These are phyloP conservation scores for Rallus limicola DNA, from an alignment of 2,113 vertebrate genomes.

Conservation along the genomic window DNA sequence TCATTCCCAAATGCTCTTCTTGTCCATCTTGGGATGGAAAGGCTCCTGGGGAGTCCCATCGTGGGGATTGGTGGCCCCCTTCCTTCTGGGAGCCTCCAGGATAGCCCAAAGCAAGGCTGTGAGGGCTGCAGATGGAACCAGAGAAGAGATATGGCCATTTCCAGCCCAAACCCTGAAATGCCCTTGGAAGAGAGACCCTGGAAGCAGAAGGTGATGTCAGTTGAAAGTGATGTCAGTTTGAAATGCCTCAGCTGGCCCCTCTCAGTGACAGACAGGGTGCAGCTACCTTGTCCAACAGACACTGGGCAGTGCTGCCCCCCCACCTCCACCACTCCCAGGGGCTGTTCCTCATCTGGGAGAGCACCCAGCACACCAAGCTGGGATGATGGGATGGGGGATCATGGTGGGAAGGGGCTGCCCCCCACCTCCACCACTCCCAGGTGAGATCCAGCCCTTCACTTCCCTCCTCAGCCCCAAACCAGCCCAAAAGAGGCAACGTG, in stretches of 20 bases:
- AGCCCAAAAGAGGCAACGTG: rapidly evolving
- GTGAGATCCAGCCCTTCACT: background rate
- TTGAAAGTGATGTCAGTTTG: background rate
- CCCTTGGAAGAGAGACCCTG: background rate
- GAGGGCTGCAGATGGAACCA: background rate
- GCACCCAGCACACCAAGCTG: no score
- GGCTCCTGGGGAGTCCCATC: rapidly evolving
- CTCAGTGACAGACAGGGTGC: background rate
- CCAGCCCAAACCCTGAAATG: background rate
- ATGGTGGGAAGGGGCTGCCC: no score
- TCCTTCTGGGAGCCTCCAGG: background rate
- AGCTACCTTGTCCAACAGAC: background rate
- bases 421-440: background rate
- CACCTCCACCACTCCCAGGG: background rate
- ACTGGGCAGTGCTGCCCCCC: background rate
- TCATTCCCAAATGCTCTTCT: background rate
- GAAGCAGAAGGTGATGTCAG: no score
- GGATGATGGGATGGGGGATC: no score
- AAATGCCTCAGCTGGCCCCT: background rate
- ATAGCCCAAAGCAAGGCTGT: background rate
- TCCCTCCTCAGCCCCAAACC: background rate
- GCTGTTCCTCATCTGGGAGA: no score
- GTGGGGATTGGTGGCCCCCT: background rate
- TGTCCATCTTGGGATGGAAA: background rate
- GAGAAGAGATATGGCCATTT: background rate